phyloP scores from a whole-genome alignment of 2,113 vertebrate species.

The Strix uralensis region DNA sequence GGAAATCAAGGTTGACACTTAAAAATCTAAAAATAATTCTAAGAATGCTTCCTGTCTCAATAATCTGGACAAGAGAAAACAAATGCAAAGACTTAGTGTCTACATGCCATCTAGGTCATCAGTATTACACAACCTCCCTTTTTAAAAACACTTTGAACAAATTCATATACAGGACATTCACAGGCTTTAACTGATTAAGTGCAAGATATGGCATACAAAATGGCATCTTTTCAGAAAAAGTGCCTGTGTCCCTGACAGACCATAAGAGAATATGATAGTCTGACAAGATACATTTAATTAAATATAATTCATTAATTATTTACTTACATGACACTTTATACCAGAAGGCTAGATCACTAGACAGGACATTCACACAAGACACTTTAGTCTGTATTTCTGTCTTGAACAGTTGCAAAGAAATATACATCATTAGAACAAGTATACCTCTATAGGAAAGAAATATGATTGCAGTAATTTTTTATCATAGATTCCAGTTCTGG shows the following conservation, averaged over 20 bases:
- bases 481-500: background rate
- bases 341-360: background rate
- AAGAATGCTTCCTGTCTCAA: slow-evolving; percentile 40
- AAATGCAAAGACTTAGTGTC: background rate
- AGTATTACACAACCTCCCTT: slow-evolving; percentile 9
- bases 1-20: slow-evolving; percentile 43
- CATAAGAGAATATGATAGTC: background rate
- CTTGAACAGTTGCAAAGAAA: background rate
- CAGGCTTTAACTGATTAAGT: slow-evolving; percentile 7
- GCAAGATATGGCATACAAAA: background rate
- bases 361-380: background rate
- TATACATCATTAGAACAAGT: background rate
- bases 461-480: background rate
- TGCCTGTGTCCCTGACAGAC: background rate
- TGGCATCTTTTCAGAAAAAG: background rate
- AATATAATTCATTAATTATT: background rate
- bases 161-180: slow-evolving; percentile 21
- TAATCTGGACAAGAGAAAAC: slow-evolving; percentile 11
- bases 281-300: background rate
- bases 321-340: background rate
- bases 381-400: background rate
- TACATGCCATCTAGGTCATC: background rate
- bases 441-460: background rate
- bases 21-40: slow-evolving; percentile 49
- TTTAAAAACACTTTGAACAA: slow-evolving; percentile 42